Evolutionary conservation across 2,888 invertebrate genomes (phyloP).

Genomic region (Drosophila multiciliata): DNA sequence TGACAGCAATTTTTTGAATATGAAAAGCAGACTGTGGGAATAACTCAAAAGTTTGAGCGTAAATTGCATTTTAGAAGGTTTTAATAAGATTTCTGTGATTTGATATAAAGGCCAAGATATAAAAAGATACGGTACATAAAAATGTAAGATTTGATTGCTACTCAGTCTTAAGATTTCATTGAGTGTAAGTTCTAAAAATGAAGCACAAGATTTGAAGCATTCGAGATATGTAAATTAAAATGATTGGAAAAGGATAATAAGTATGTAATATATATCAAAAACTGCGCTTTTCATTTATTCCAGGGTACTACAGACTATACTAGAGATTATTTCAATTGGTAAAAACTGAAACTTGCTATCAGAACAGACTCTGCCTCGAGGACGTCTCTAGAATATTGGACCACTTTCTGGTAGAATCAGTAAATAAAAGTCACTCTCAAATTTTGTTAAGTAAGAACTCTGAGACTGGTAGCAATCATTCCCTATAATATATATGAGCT

Average conservation of each 20-base stretch:
- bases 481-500: background rate
- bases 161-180: background rate
- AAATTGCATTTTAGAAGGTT: background rate
- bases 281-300: too few species aligned
- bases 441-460: background rate
- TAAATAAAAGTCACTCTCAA: background rate
- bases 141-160: background rate
- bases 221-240: too few species aligned
- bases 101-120: background rate
- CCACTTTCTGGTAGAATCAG: background rate
- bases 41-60: background rate
- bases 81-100: background rate
- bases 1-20: slow-evolving; percentile 33
- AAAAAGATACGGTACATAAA: background rate
- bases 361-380: background rate
- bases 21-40: slow-evolving; percentile 3
- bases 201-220: too few species aligned
- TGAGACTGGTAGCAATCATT: background rate
- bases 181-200: background rate
- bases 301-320: too few species aligned
- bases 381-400: background rate
- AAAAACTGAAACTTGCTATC: too few species aligned
- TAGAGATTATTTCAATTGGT: too few species aligned
- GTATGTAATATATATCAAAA: too few species aligned
- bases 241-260: too few species aligned